Evolutionary conservation across 2,888 invertebrate species (phyloP).

Genomic region (Fabriciana adippe): DNA sequence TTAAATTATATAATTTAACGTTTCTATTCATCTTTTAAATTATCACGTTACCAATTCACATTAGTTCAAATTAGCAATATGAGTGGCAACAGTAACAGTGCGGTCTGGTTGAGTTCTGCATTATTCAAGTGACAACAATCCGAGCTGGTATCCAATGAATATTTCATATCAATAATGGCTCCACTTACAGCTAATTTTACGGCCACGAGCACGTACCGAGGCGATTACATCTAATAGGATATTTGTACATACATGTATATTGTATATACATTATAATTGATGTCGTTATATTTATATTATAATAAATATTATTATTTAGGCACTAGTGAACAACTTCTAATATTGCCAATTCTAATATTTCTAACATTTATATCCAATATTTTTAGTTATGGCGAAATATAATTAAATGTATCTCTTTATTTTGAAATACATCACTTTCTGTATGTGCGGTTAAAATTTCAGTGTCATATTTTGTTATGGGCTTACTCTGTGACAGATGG

Average conservation of each 20-base stretch:
- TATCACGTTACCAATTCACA: constrained; percentile 47
- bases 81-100: constrained; percentile 53
- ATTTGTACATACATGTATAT: constrained; percentile 23
- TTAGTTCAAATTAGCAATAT: constrained; percentile 73
- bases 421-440: background rate
- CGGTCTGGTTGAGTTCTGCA: constrained; percentile 69
- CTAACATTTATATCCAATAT: too few relatives aligned
- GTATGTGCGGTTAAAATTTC: constrained; percentile 25
- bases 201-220: constrained; percentile 45
- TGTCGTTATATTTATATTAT: constrained; percentile 1
- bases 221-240: constrained; percentile 39
- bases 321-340: too few relatives aligned
- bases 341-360: too few relatives aligned
- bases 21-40: constrained; percentile 11
- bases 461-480: constrained; percentile 51
- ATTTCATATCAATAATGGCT: constrained; percentile 70
- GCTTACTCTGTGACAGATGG: constrained; percentile 58
- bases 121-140: constrained; percentile 75
- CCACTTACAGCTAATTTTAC: constrained; percentile 62
- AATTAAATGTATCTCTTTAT: background rate
- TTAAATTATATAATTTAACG: too few relatives aligned
- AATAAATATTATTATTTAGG: background rate
- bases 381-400: too few relatives aligned
- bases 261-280: background rate
- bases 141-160: constrained; percentile 71